phyloP scores from a whole-genome alignment of 2,797 vertebrate genomes.

The Psittacula echo region DNA sequence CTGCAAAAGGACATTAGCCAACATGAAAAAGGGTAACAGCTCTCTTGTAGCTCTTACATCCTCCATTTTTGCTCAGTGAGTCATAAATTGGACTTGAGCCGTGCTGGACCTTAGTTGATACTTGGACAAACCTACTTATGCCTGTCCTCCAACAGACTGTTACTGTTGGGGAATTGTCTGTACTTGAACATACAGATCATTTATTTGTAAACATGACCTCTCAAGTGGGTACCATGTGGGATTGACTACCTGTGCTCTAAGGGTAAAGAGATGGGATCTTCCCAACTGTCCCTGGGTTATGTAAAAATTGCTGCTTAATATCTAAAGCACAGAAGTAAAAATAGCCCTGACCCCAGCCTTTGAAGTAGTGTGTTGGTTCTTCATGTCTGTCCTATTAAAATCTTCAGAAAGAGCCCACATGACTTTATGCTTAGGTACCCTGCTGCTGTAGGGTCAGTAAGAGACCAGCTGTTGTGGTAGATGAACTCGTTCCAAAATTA shows the following conservation, averaged over 20 bases:
- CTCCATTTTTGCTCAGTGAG: neutral
- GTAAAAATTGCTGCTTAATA: neutral
- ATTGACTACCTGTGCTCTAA: neutral
- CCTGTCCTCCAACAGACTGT: too few species aligned
- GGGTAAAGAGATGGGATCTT: neutral
- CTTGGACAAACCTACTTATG: neutral
- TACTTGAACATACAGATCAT: neutral
- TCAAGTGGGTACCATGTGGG: neutral
- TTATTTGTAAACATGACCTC: neutral
- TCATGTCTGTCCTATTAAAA: neutral
- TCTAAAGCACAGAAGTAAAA: neutral
- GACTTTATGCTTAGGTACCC: neutral
- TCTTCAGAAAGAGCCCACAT: neutral
- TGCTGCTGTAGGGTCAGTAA: neutral
- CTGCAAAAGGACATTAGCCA: neutral
- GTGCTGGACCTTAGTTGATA: neutral
- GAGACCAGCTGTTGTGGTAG: neutral
- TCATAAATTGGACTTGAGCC: neutral
- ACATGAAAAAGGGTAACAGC: neutral
- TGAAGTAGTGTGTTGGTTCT: neutral
- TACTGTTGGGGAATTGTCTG: neutral
- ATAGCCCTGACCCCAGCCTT: neutral
- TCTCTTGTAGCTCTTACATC: neutral
- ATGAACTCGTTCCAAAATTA: neutral
- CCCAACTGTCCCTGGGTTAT: neutral